A percentile compares a stretch with the other conserved stretches of the same genome.
phyloP scores from a whole-genome alignment of 2,888 invertebrate species.

The Empis livida region DNA sequence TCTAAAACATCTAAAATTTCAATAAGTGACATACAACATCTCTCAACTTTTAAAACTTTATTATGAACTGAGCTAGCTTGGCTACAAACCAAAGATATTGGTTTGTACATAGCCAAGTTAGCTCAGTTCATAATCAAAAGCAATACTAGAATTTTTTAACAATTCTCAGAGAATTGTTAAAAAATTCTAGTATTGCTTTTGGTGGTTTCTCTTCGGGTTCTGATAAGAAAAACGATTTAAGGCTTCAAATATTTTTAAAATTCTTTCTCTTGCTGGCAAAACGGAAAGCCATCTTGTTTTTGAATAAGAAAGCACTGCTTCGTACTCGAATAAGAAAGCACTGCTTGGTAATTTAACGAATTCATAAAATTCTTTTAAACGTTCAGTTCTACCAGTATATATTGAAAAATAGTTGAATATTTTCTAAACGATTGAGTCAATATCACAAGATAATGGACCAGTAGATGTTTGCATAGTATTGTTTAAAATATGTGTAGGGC shows the following conservation, averaged over 20 bases:
- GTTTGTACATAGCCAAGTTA: no score
- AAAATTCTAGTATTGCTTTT: neutral
- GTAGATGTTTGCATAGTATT: neutral
- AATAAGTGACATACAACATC: no score
- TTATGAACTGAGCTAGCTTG: no score
- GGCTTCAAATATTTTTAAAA: constrained; percentile 7
- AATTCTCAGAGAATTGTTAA: no score
- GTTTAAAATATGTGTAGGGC: constrained; percentile 7
- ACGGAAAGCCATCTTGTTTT: constrained; percentile 7
- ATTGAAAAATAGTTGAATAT: constrained; percentile 5
- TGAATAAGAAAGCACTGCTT: constrained; percentile 4
- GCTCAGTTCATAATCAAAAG: no score
- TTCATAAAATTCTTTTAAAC: constrained; percentile 5
- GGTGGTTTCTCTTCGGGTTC: neutral
- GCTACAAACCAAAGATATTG: no score
- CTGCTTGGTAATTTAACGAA: constrained; percentile 2
- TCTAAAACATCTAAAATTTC: no score
- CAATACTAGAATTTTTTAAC: constrained; percentile 1
- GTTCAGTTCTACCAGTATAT: constrained; percentile 4
- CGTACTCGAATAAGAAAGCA: constrained; percentile 5
- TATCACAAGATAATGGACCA: constrained; percentile 2
- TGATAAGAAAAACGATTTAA: constrained; percentile 4
- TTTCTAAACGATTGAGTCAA: constrained; percentile 1
- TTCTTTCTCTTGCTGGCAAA: constrained; percentile 6
- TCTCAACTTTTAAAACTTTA: no score